These are phyloP conservation scores for Ailuropoda melanoleuca DNA, from an alignment of 2,113 vertebrate genomes.

Conservation along the genomic window DNA sequence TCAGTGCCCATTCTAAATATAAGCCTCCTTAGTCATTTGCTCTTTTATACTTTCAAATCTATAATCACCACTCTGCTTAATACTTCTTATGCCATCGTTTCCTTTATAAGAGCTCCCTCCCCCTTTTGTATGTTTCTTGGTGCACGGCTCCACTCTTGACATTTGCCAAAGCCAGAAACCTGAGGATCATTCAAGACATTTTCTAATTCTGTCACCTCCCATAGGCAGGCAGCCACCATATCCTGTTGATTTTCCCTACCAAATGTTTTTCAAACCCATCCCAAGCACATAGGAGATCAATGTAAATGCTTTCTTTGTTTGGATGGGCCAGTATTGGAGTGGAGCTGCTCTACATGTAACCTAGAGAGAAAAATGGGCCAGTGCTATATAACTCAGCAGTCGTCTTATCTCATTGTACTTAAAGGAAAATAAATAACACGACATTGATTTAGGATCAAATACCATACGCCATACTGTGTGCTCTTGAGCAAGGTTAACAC, in stretches of 20 bases:
- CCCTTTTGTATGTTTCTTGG: not conserved
- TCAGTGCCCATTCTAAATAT: not conserved
- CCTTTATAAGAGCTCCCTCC: not conserved
- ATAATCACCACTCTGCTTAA: not conserved
- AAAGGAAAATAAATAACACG: not conserved
- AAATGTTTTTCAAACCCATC: not conserved
- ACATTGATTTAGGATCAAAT: not conserved
- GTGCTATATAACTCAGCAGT: not conserved
- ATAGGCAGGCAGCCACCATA: not conserved
- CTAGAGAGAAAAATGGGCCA: not conserved
- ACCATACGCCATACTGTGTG: not conserved
- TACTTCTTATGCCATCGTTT: not conserved
- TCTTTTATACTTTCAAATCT: not conserved
- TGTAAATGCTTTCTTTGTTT: not conserved
- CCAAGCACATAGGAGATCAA: not conserved
- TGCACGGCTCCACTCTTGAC: not conserved
- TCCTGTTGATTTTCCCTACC: not conserved
- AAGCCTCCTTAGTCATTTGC: not conserved
- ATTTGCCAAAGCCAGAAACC: not conserved
- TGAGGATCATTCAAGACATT: not conserved
- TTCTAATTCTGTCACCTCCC: not conserved
- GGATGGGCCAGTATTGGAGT: not conserved
- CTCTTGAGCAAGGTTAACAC: not conserved
- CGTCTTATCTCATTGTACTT: not conserved
- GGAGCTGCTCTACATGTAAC: not conserved